Evolutionary conservation across 2,888 invertebrate genomes (phyloP), one percentile per base, ranked within the genome.

Genomic region (Sabatieria punctata): DNA sequence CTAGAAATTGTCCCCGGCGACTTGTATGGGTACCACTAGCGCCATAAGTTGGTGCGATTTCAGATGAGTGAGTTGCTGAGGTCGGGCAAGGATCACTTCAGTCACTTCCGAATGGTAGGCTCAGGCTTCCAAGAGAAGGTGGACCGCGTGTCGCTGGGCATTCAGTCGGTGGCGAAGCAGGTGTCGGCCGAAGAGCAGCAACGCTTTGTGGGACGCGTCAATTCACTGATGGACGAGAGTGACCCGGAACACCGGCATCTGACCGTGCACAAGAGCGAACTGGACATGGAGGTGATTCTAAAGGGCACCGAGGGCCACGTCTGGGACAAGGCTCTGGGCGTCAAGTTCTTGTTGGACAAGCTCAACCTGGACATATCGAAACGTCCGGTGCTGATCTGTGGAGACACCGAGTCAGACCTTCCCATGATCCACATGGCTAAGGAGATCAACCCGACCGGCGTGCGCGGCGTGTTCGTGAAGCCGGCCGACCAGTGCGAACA

Each of bases 121-220:
- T 61, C 61, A 51, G 63, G 63, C 13, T 57, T 64, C 21, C 63
- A 63, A 48, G 50, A 53, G 38, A 63, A 63, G 46, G 61, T 18
- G 8, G 63, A 63, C 45, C 57, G 63, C 4, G 41, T 63, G 25
- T 63, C 61, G 4, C 51, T 63, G 41, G 63, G 63, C 36, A 56
- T 63, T n/a, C 63, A 63, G 48, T 61, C 59, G 42, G 60, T 63
- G 26, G 51, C 39, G 6, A 38, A 47, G 33, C 57, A 56, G 2
- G 43, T 61, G 4, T 58, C 57, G 1, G 45, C 44, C 15, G 47
- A 53, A 43, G 61, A 59, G 36, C 57, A 58, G 42, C 57, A 60
- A n/a, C 59, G 3, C 43, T 43, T 33, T 18, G 30, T 43, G 33
- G 6, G 2, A 13, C 8, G 21, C 8, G 33, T 43, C 6, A 35